Evolutionary conservation across 92 coral and sea anemone species (phyloP), one percentile per base, ranked within the genome.

Genomic region (Epizoanthus stellaris): DNA sequence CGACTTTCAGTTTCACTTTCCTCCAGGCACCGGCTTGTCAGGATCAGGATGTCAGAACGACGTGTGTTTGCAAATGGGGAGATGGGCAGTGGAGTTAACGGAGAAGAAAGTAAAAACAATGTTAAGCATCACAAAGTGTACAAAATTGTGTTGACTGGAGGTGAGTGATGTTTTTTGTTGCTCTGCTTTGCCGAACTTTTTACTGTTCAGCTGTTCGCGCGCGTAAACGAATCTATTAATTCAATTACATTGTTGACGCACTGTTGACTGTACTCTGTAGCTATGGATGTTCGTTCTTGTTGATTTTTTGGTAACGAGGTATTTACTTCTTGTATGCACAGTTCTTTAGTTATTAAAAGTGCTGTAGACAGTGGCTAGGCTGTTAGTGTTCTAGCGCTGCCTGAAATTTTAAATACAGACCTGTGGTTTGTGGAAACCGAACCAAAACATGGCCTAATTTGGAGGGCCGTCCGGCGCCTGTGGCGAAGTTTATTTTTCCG

Each of bases 111-210:
- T 15, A 13, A 13, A 3, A 68, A 14, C 0, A 25, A 5, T 68
- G 8, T 8, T 10, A 14, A 17, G 6, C 90, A 77, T 39, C 76
- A 77, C 9, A 91, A 86, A 86, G 90, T 96, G 49, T 96, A 96
- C 76, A 95, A 92, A 73, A 94, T 96, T 47, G 98, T 89, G 39
- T 66, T 96, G 45, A 96, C 98, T 45, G 99, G 99, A 93, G 99
- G 98, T 95, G 81, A 58, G 98, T 40, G 17, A 10, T 66, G 11
- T 90, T 56, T 49, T 19, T 10, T 77, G 34, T 10, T 77, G 34
- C 11, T 42, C 38, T 11, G 11, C 56, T 8, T 49, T 49, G 12
- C 9, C 13, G 11, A 49, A 49, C 13, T 11, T 52, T 52, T 52
- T 12, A 2, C 17, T 2, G 42, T 23, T 42, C 49, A 38, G 73